A percentile compares a stretch with the other conserved stretches of the same genome.
Conservation (phyloP, 2,888 invertebrate species). For the Apeira syringaria region DNA sequence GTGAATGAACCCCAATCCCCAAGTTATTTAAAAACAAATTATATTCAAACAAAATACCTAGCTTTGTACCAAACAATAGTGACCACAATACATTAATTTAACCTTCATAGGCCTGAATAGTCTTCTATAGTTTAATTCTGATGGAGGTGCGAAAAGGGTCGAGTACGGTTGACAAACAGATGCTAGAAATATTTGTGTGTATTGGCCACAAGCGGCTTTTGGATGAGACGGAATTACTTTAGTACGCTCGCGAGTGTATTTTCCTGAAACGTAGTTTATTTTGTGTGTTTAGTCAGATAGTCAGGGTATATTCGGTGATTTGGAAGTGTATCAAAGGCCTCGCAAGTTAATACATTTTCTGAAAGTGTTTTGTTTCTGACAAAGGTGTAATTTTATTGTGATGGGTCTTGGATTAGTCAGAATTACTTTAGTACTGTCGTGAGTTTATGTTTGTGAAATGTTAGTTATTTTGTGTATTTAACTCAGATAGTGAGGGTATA, state of each 20-base stretch:
- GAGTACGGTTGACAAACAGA: conserved; percentile 16
- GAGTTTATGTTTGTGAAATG: too few relatives aligned
- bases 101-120: conserved; percentile 25
- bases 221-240: conserved; percentile 4
- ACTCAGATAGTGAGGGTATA: too few relatives aligned
- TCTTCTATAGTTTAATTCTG: conserved; percentile 29
- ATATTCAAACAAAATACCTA: conserved; percentile 15
- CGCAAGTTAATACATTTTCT: too few relatives aligned
- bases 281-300: too few relatives aligned
- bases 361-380: too few relatives aligned
- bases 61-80: conserved; percentile 23
- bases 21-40: conserved; percentile 3
- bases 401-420: too few relatives aligned
- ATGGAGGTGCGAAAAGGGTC: conserved; percentile 33
- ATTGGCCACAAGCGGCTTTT: conserved; percentile 10
- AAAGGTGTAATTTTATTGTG: too few relatives aligned
- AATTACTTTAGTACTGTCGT: too few relatives aligned
- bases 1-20: not conserved
- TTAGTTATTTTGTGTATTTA: too few relatives aligned
- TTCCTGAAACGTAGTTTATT: not conserved
- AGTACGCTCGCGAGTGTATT: conserved; percentile 3
- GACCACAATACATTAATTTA: conserved; percentile 31
- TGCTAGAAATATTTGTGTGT: conserved; percentile 14
- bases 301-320: too few relatives aligned
- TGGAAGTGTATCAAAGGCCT: too few relatives aligned